Percentiles rank a stretch among this genome's conserved stretches.
phyloP scores from a whole-genome alignment of 2,888 invertebrate species.

The Scelioninae gen. 1 region DNA sequence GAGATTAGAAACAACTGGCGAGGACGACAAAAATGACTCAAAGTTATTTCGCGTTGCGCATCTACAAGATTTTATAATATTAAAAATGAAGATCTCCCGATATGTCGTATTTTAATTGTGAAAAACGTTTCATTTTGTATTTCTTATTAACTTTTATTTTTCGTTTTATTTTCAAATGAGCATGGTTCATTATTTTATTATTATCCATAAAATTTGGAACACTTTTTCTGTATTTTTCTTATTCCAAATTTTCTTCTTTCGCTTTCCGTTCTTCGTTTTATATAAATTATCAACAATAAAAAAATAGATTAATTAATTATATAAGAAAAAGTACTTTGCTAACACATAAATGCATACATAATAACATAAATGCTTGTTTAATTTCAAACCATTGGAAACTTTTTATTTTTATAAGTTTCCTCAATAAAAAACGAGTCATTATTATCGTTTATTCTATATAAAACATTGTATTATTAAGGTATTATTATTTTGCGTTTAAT shows the following conservation, averaged over 20 bases:
- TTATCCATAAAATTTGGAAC: slow-evolving; percentile 5
- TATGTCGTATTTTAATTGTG: slow-evolving; percentile 18
- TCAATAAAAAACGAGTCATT: too few relatives aligned
- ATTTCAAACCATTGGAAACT: too few relatives aligned
- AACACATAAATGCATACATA: too few relatives aligned
- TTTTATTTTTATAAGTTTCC: too few relatives aligned
- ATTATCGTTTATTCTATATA: too few relatives aligned
- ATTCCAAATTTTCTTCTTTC: neutral
- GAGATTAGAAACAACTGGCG: slow-evolving; percentile 37
- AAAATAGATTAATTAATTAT: neutral
- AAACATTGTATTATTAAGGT: too few relatives aligned
- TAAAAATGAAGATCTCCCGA: slow-evolving; percentile 34
- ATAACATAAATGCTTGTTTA: too few relatives aligned
- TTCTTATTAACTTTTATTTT: slow-evolving; percentile 16
- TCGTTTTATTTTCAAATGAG: slow-evolving; percentile 8
- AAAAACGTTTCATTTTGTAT: slow-evolving; percentile 14
- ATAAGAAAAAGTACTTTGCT: too few relatives aligned
- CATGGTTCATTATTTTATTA: slow-evolving; percentile 14
- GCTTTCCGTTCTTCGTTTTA: neutral
- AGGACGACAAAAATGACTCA: slow-evolving; percentile 6
- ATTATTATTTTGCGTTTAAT: too few relatives aligned
- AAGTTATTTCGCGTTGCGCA: slow-evolving; percentile 25
- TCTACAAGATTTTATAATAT: slow-evolving; percentile 35
- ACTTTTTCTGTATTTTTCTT: neutral
- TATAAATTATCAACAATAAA: neutral